A percentile compares a stretch with the other conserved stretches of the same genome.
Conservation (phyloP, 2,888 invertebrate species). For the Rhingia rostrata region DNA sequence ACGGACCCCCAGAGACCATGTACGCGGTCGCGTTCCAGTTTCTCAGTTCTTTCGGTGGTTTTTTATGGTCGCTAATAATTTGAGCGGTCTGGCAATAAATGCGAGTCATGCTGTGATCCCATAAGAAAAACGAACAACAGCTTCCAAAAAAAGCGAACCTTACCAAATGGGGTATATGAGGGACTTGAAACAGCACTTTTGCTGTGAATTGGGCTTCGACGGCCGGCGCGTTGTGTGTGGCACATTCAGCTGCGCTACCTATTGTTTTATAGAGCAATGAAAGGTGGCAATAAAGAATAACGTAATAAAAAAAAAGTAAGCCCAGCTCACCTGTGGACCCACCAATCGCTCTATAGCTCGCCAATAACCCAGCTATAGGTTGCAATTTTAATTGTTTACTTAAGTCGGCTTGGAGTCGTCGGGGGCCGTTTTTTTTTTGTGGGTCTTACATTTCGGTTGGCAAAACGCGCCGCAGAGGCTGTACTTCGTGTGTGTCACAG, state of each 20-base stretch:
- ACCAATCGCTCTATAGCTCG: conserved; percentile 37
- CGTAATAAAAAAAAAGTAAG: conserved; percentile 31
- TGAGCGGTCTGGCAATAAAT: conserved; percentile 50
- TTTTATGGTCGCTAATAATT: conserved; percentile 38
- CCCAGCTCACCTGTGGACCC: conserved; percentile 25
- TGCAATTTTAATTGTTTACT: conserved; percentile 71
- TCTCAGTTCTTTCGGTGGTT: conserved; percentile 40
- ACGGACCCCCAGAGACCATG: conserved; percentile 58
- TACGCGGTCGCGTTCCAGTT: conserved; percentile 66
- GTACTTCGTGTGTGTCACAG: conserved; percentile 62
- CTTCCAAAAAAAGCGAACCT: conserved; percentile 52
- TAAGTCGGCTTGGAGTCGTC: conserved; percentile 32
- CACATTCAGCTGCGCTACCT: conserved; percentile 42
- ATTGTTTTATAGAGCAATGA: conserved; percentile 66
- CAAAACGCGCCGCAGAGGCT: conserved; percentile 13
- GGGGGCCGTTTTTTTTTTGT: conserved; percentile 4
- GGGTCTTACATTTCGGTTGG: conserved; percentile 27
- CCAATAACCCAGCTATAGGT: conserved; percentile 17
- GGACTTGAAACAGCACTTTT: conserved; percentile 62
- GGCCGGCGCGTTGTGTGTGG: conserved; percentile 47
- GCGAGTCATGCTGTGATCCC: conserved; percentile 72
- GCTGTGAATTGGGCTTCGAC: conserved; percentile 56
- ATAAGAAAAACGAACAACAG: conserved; percentile 24
- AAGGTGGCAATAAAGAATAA: conserved; percentile 67
- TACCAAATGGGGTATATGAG: conserved; percentile 44